Percentiles rank a stretch among this genome's conserved stretches.
phyloP scores from a whole-genome alignment of 35 echinoderm and acorn worm genomes.

The Diadema setosum region DNA sequence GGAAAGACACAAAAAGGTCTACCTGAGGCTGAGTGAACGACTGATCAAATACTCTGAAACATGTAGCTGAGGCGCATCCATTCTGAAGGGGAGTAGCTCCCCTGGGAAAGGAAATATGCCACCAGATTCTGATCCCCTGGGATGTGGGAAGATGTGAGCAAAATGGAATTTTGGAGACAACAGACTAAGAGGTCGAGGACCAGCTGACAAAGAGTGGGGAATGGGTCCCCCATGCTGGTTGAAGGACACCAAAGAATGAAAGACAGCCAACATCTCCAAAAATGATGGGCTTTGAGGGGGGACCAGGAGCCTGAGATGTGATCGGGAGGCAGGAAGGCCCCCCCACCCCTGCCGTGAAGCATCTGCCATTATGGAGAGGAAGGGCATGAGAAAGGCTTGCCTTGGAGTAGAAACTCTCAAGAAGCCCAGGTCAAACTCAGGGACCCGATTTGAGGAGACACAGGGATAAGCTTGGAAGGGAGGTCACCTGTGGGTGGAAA shows the following conservation, averaged over 20 bases:
- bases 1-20: slow-evolving; percentile 46
- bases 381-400: background rate
- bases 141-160: background rate
- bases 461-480: background rate
- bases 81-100: slow-evolving; percentile 17
- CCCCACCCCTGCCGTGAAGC: background rate
- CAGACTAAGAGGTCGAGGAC: background rate
- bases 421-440: background rate
- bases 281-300: background rate
- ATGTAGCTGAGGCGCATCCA: slow-evolving; percentile 17
- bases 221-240: background rate
- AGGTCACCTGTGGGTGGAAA: background rate
- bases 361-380: background rate
- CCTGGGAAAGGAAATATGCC: no score
- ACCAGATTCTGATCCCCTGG: slow-evolving; percentile 31
- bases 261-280: background rate
- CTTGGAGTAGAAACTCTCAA: background rate
- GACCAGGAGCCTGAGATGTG: background rate
- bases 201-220: background rate
- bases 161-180: background rate
- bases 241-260: background rate
- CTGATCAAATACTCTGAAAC: background rate
- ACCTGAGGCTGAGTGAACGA: background rate
- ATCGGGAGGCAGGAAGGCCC: background rate
- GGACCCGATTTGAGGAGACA: background rate